phyloP scores from a whole-genome alignment of 2,888 invertebrate genomes.

The Lasioglossum figueresi region DNA sequence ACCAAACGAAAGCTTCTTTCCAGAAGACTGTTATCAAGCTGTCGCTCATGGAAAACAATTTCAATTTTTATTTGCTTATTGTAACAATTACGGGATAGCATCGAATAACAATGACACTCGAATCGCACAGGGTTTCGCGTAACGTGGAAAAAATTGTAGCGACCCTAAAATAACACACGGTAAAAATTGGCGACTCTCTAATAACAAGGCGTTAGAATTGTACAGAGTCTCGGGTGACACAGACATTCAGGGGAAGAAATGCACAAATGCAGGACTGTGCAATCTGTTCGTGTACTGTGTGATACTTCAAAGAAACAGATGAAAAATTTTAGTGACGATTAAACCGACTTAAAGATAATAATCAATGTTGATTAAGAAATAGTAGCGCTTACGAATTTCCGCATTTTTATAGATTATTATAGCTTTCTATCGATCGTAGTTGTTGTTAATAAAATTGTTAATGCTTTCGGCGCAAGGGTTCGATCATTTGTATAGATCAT shows the following conservation, averaged over 20 bases:
- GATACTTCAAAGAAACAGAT: not conserved
- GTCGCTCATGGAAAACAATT: not conserved
- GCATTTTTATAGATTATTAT: not conserved
- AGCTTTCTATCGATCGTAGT: too few relatives aligned
- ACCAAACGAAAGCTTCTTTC: not conserved
- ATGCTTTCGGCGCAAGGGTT: too few relatives aligned
- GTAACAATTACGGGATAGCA: not conserved
- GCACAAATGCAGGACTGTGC: not conserved
- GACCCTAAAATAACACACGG: conserved; percentile 1
- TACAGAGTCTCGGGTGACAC: not conserved
- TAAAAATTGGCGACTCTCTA: not conserved
- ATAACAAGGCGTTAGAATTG: not conserved
- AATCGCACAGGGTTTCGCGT: not conserved
- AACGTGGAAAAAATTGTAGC: not conserved
- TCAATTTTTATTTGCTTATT: not conserved
- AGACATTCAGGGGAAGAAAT: not conserved
- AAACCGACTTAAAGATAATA: not conserved
- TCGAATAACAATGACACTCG: not conserved
- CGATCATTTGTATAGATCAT: too few relatives aligned
- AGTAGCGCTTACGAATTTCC: too few relatives aligned
- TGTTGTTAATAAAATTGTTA: too few relatives aligned
- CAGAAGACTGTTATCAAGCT: not conserved
- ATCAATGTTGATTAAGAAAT: not conserved
- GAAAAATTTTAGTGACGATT: not conserved
- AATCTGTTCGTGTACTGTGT: not conserved